Evolutionary conservation across 2,888 invertebrate species (phyloP).

Genomic region (Ophion ellenae): DNA sequence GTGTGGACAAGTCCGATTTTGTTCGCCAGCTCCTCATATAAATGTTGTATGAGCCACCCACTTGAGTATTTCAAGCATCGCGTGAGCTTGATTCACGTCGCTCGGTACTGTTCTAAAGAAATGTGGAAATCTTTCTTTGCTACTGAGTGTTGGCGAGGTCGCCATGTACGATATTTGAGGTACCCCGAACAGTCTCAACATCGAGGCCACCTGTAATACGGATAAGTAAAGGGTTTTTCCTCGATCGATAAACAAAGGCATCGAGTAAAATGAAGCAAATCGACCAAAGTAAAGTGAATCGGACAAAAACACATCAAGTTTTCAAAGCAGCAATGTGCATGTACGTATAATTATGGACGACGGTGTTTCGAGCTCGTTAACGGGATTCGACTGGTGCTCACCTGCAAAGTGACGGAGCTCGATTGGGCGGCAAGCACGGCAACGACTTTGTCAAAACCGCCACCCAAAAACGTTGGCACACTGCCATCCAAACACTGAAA

Average conservation of each 20-base stretch:
- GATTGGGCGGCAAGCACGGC: conserved; percentile 85
- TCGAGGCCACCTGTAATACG: conserved; percentile 83
- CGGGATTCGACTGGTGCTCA: conserved; percentile 62
- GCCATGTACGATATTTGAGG: conserved; percentile 86
- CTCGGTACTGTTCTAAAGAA: conserved; percentile 86
- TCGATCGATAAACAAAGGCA: not conserved
- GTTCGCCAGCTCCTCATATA: too few species aligned
- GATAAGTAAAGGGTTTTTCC: not conserved
- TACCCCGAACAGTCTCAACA: conserved; percentile 84
- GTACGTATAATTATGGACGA: not conserved
- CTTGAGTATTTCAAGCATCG: conserved; percentile 85
- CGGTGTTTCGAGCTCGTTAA: not conserved
- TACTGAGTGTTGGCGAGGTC: conserved; percentile 85
- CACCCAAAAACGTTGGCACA: conserved; percentile 82
- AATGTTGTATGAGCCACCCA: conserved; percentile 68
- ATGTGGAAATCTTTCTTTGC: conserved; percentile 84
- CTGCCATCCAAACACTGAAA: conserved; percentile 83
- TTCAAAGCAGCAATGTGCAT: not conserved
- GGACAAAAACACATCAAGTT: not conserved
- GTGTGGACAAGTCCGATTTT: too few species aligned
- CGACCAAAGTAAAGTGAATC: not conserved
- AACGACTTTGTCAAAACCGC: conserved; percentile 83
- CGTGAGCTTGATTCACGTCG: conserved; percentile 85
- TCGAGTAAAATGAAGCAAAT: not conserved
- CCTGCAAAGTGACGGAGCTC: conserved; percentile 85